Base-by-base conservation (phyloP, 2,113 vertebrate genomes). In the Orientallactaga bullata region DNA sequence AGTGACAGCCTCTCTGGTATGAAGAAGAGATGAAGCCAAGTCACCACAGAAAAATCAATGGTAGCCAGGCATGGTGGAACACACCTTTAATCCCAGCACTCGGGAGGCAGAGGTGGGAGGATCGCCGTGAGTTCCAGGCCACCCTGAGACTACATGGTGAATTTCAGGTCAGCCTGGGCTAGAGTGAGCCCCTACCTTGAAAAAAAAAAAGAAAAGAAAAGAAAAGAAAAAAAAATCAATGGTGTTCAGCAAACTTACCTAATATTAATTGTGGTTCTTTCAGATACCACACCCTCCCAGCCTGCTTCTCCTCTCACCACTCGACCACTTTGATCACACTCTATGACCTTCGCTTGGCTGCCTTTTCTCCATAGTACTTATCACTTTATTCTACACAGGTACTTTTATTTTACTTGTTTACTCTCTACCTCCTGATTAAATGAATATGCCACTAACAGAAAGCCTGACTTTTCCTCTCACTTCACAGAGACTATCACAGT, bases 21-120 rank as follows among this genome's bases (percentile, higher is more conserved):
- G 11, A 80, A 39, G 23, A 88, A 61, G 20, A 88, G 66, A 66
- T 71, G 71, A 79, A 55, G 10, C 11, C 89, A 92, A 81, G 74
- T 82, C 26, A 81, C 5, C 24, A 72, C 61, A 94, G 87, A 66
- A 87, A 93, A 93, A 74, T 85, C 47, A 78, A 47, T 47, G 42
- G 42, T 8, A n/a, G n/a, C 8, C 42, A 47, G 42, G n/a, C n/a
- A n/a, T n/a, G n/a, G n/a, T n/a, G n/a, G n/a, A n/a, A n/a, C n/a
- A n/a, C n/a, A n/a, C 42, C 42, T 47, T 47, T 47, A 47, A 47
- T 47, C 42, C 42, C 42, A 47, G 42, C 42, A 47, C 42, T 47
- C 42, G 42, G 42, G 42, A 8, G 42, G 42, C 42, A 47, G 42
- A 47, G 42, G 42, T 47, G 8, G 42, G 42, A 47, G 42, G 42